Evolutionary conservation across 2,888 invertebrate genomes (phyloP), one percentile per base, ranked within the genome.

Genomic region (Hylaea fasciaria): DNA sequence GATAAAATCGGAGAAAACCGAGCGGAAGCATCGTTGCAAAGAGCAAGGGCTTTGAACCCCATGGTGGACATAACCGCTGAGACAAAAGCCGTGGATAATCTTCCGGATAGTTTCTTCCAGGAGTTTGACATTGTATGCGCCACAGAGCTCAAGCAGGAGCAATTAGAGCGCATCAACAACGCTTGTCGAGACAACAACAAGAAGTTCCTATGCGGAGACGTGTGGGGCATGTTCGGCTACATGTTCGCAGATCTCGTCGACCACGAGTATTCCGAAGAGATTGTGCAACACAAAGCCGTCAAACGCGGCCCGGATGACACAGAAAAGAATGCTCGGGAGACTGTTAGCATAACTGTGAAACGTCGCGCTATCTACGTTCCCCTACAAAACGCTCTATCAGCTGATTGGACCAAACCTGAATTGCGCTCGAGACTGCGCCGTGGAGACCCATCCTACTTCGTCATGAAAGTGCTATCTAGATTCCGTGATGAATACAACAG

Each of bases 191-290:
- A 95, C 54, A 93, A 94, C 52, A 94, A 94, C 45, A 94, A 97
- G 17, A 96, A 97, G 78, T 97, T 99, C 79, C 96, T 98, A 73
- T 95, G 96, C 70, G 97, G 97, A 0, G 97, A 98, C 86, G 97
- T 98, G 11, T 98, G 96, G 95, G 99, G 99, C 44, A 96, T 95
- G 91, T 96, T 96, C 87, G 99, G 98, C 0, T 99, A 95, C 85
- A 95, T 96, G 81, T 97, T 98, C 83, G 94, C 96, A 12, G 98
- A 99, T 90, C 94, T 99, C 47, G 95, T 96, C 47, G 94, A 95
- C 54, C 98, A 98, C 78, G 94, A 95, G 67, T 92, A 91, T 65
- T 92, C 91, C 0, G 91, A 91, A 59, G 91, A 91, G 71, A 90
- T 92, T 46, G 86, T 92, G 0, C 91, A 91, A 71, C 86, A 91